Evolutionary conservation across 2,797 vertebrate genomes (phyloP).

Genomic region (Thalassophryne amazonica): DNA sequence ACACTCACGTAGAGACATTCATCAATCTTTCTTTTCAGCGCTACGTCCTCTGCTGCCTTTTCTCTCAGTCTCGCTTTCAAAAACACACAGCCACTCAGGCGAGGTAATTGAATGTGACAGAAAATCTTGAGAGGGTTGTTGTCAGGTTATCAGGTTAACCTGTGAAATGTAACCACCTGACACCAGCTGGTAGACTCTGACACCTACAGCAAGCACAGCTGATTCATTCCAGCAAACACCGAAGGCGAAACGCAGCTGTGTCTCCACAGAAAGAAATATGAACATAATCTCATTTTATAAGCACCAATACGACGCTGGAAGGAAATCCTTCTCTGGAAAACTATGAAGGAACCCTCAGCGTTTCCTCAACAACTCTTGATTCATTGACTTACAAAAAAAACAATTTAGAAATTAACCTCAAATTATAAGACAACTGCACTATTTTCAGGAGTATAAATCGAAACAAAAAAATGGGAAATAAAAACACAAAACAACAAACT

Average conservation of each 20-base stretch:
- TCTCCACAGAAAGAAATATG: neutral
- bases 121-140: constrained; percentile 57
- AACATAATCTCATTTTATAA: neutral
- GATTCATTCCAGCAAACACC: constrained; percentile 42
- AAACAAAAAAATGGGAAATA: no score
- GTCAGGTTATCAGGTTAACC: constrained; percentile 68
- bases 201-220: constrained; percentile 42
- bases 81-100: constrained; percentile 42
- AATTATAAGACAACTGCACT: no score
- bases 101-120: constrained; percentile 65
- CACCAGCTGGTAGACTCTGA: constrained; percentile 49
- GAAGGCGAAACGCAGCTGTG: constrained; percentile 24
- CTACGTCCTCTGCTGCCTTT: neutral
- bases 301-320: neutral
- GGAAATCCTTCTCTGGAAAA: neutral
- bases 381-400: no score
- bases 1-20: neutral
- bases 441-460: no score
- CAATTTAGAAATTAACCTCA: no score
- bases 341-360: neutral
- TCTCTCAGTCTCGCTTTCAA: constrained; percentile 9
- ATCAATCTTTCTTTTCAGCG: constrained; percentile 14
- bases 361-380: no score
- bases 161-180: constrained; percentile 63
- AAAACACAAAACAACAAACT: no score